Evolutionary conservation across 2,113 vertebrate genomes (phyloP).

Genomic region (Larimichthys crocea): DNA sequence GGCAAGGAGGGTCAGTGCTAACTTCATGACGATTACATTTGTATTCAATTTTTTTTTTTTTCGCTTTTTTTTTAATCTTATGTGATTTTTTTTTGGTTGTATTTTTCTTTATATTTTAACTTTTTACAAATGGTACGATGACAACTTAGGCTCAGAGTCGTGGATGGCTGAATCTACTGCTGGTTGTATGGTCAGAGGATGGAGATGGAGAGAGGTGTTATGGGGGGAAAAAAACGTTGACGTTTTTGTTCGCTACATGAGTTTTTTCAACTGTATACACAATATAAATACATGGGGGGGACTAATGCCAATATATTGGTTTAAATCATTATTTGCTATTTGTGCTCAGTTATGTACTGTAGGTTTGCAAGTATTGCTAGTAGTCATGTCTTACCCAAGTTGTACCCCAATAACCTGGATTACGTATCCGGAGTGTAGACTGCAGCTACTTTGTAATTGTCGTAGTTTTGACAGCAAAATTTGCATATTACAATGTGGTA

Average conservation of each 20-base stretch:
- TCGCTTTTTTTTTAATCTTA: constrained; percentile 49
- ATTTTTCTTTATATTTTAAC: constrained; percentile 53
- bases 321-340: constrained; percentile 65
- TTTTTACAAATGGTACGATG: constrained; percentile 71
- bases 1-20: constrained; percentile 70
- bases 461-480: constrained; percentile 63
- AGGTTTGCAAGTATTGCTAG: constrained; percentile 72
- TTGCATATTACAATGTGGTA: constrained; percentile 74
- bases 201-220: constrained; percentile 76
- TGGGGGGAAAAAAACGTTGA: constrained; percentile 41
- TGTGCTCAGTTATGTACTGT: constrained; percentile 78
- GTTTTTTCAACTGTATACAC: constrained; percentile 66
- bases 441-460: constrained; percentile 66
- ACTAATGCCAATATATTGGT: constrained; percentile 56
- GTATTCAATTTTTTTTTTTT: constrained; percentile 49
- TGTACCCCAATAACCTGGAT: constrained; percentile 66
- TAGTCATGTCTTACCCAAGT: constrained; percentile 66
- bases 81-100: constrained; percentile 69
- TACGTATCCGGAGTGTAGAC: constrained; percentile 36
- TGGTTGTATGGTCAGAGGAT: constrained; percentile 84
- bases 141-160: constrained; percentile 78
- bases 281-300: constrained; percentile 66
- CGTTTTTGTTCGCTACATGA: constrained; percentile 65
- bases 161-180: constrained; percentile 84
- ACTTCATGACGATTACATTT: constrained; percentile 66